Percentiles rank a stretch among this genome's conserved stretches.
Conservation (phyloP, 2,888 invertebrate species). For the Nymphalis urticae region DNA sequence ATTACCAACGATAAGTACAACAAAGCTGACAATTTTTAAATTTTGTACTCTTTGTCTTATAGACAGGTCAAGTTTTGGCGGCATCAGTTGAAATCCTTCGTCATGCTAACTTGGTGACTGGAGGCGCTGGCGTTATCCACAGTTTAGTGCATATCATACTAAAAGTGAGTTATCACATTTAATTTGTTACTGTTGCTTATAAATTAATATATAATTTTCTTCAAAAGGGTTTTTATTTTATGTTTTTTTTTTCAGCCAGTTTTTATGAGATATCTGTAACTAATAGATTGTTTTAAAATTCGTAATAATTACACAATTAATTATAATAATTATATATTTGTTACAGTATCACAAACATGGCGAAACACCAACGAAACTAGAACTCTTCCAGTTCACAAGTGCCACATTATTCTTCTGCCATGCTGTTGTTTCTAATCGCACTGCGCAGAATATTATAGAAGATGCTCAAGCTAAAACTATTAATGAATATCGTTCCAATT, state of each 20-base stretch:
- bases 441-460: conserved; percentile 75
- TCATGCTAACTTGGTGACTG: conserved; percentile 69
- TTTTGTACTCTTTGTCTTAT: conserved; percentile 35
- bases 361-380: conserved; percentile 66
- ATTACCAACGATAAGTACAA: too few species aligned
- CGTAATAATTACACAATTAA: too few species aligned
- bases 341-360: conserved; percentile 69
- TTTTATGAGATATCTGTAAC: too few species aligned
- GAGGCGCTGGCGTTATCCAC: conserved; percentile 72
- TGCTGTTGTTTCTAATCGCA: conserved; percentile 70
- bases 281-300: too few species aligned
- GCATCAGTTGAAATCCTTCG: conserved; percentile 71
- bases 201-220: not conserved
- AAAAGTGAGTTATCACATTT: conserved; percentile 54
- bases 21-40: too few species aligned
- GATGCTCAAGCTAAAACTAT: conserved; percentile 79
- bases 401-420: conserved; percentile 75
- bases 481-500: conserved; percentile 73
- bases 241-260: too few species aligned
- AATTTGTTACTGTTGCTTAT: not conserved
- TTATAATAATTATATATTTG: conserved; percentile 12
- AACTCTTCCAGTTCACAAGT: conserved; percentile 76
- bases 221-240: too few species aligned
- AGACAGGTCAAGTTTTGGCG: conserved; percentile 69
- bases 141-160: conserved; percentile 66